A percentile compares a stretch with the other conserved stretches of the same genome.
phyloP scores from a whole-genome alignment of 2,113 vertebrate genomes.

The Boleophthalmus pectinirostris region DNA sequence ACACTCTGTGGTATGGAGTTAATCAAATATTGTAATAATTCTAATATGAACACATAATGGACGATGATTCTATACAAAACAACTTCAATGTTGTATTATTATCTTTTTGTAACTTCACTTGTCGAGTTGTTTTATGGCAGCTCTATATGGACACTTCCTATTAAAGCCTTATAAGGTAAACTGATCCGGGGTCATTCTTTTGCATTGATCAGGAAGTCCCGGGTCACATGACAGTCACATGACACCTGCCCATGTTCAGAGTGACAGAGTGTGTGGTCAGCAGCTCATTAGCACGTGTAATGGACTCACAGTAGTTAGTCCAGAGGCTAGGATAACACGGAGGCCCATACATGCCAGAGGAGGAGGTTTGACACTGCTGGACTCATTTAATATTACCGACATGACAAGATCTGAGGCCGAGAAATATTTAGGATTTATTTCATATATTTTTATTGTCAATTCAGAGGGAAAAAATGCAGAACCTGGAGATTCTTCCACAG shows the following conservation, averaged over 20 bases:
- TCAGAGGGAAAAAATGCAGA: no score
- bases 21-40: no score
- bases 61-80: not conserved
- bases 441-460: no score
- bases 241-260: slow-evolving; percentile 5
- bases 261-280: slow-evolving; percentile 14
- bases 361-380: not conserved
- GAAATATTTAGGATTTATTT: no score
- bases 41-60: no score
- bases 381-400: not conserved
- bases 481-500: no score
- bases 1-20: no score
- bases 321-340: not conserved
- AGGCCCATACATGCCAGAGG: not conserved
- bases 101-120: slow-evolving; percentile 25
- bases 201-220: slow-evolving; percentile 40
- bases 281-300: slow-evolving; percentile 1
- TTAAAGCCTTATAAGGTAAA: slow-evolving; percentile 50
- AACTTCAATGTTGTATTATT: slow-evolving; percentile 10
- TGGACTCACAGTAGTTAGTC: not conserved
- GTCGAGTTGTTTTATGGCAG: slow-evolving; percentile 44
- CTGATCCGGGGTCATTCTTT: slow-evolving; percentile 20
- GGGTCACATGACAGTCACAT: slow-evolving; percentile 29
- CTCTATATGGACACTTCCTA: slow-evolving; percentile 56
- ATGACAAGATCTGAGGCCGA: not conserved